Percentiles rank a stretch among this genome's conserved stretches.
phyloP scores from a whole-genome alignment of 2,797 vertebrate species.

The Gambelia wislizenii region DNA sequence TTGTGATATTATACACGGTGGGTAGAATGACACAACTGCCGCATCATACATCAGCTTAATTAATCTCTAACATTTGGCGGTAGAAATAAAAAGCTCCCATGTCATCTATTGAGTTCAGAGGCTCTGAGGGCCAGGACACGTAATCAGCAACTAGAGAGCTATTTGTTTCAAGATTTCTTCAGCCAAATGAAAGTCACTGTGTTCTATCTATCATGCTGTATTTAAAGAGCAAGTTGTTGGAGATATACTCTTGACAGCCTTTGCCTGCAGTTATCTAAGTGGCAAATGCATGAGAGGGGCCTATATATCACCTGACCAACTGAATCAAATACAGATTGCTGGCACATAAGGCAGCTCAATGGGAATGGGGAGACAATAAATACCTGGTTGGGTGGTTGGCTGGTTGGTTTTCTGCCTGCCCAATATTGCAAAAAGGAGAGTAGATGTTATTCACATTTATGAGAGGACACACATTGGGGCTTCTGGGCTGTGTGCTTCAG shows the following conservation, averaged over 20 bases:
- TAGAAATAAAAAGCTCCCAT: slow-evolving; percentile 53
- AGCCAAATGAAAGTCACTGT: slow-evolving; percentile 27
- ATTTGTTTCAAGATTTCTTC: neutral
- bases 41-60: slow-evolving; percentile 39
- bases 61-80: slow-evolving; percentile 46
- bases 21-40: slow-evolving; percentile 24
- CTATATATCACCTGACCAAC: no score
- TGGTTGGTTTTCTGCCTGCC: neutral
- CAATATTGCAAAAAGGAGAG: neutral
- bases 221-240: slow-evolving; percentile 42
- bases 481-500: neutral
- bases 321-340: neutral
- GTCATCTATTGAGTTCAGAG: slow-evolving; percentile 31
- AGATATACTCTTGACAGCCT: neutral
- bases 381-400: neutral
- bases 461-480: neutral
- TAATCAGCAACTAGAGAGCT: slow-evolving; percentile 29
- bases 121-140: slow-evolving; percentile 33
- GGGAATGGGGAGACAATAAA: neutral
- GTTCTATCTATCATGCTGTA: slow-evolving; percentile 2
- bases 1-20: neutral
- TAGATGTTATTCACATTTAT: neutral
- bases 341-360: neutral
- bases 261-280: slow-evolving; percentile 7
- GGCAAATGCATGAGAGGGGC: neutral